phyloP scores from a whole-genome alignment of 2,888 invertebrate genomes.

The Charanyca ferruginea region DNA sequence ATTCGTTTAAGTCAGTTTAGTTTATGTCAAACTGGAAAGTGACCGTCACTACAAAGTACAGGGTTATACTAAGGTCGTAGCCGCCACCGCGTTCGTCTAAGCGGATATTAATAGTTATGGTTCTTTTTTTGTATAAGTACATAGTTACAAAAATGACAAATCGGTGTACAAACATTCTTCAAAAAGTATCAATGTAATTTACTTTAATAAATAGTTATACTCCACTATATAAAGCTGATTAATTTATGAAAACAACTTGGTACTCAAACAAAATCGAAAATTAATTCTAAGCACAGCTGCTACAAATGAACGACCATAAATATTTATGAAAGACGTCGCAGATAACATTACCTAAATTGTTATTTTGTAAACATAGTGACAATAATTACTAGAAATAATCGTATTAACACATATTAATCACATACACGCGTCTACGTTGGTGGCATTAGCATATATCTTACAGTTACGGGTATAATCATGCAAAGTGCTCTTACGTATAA shows the following conservation, averaged over 20 bases:
- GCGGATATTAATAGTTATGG: no score
- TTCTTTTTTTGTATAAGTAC: no score
- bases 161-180: neutral
- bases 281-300: slow-evolving; percentile 41
- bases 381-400: slow-evolving; percentile 58
- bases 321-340: slow-evolving; percentile 36
- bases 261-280: slow-evolving; percentile 28
- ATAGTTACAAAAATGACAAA: no score
- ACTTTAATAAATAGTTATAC: neutral
- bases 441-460: slow-evolving; percentile 59
- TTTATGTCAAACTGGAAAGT: no score
- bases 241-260: slow-evolving; percentile 25
- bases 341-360: slow-evolving; percentile 52
- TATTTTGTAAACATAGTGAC: slow-evolving; percentile 47
- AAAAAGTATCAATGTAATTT: neutral
- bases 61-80: no score
- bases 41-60: no score
- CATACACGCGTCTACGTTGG: slow-evolving; percentile 29
- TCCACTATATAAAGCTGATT: slow-evolving; percentile 5
- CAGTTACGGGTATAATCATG: slow-evolving; percentile 59
- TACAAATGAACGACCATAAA: slow-evolving; percentile 21
- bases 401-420: slow-evolving; percentile 60
- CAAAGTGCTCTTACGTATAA: slow-evolving; percentile 65
- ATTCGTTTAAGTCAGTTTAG: no score
- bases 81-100: no score